Conservation (phyloP, 1,140 invertebrate species). For the Leptopilina clavipes region DNA sequence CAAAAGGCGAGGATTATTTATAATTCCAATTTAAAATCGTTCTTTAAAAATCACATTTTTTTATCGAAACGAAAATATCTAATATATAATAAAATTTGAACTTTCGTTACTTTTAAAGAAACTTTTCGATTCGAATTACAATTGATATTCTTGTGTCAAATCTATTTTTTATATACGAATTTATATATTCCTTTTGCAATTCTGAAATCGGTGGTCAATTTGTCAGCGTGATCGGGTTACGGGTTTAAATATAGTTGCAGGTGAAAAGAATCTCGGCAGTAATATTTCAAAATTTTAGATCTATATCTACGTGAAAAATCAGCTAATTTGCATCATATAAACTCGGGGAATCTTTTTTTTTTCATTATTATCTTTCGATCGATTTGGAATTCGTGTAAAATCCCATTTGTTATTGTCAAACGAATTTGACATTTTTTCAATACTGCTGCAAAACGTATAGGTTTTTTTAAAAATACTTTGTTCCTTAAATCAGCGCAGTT, state of each 20-base stretch:
- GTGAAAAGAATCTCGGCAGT: not conserved
- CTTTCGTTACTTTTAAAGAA: too few relatives aligned
- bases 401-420: not conserved
- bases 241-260: constrained; percentile 21
- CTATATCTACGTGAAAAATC: constrained; percentile 15
- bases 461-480: too few relatives aligned
- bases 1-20: too few relatives aligned
- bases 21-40: too few relatives aligned
- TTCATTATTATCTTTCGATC: not conserved
- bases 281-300: constrained; percentile 26
- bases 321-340: constrained; percentile 13
- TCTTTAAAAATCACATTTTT: too few relatives aligned
- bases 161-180: too few relatives aligned
- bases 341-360: not conserved
- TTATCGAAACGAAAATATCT: too few relatives aligned
- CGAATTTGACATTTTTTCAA: not conserved
- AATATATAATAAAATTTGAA: too few relatives aligned
- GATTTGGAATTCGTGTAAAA: constrained; percentile 3
- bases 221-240: constrained; percentile 21
- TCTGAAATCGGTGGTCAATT: constrained; percentile 24
- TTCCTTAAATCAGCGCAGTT: too few relatives aligned
- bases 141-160: too few relatives aligned
- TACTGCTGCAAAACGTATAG: too few relatives aligned
- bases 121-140: too few relatives aligned
- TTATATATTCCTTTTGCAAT: not conserved